A percentile compares a stretch with the other conserved stretches of the same genome.
phyloP scores from a whole-genome alignment of 64 coral and sea anemone genomes.

The Astreopora myriophthalma region DNA sequence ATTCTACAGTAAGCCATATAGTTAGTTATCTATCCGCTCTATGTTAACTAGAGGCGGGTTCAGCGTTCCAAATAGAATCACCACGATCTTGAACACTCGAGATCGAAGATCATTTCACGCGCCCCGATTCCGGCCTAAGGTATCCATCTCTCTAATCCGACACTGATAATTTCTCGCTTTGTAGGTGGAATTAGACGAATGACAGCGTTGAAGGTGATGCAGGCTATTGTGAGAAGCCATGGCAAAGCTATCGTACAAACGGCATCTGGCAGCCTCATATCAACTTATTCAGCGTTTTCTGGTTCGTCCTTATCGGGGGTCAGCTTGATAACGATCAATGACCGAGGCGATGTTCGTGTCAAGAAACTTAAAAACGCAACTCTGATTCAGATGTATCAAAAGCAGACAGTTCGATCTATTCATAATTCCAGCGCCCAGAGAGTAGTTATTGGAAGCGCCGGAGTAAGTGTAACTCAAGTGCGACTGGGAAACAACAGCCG shows the following conservation, averaged over 20 bases:
- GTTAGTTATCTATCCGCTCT: too few relatives aligned
- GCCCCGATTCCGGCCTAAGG: too few relatives aligned
- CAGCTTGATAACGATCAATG: conserved; percentile 49
- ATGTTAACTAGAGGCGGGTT: too few relatives aligned
- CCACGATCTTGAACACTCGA: too few relatives aligned
- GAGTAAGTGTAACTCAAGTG: conserved; percentile 15
- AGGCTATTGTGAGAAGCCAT: conserved; percentile 57
- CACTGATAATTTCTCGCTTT: background rate
- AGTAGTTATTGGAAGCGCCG: conserved; percentile 18
- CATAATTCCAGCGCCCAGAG: background rate
- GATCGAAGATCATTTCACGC: too few relatives aligned
- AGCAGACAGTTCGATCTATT: conserved; percentile 11
- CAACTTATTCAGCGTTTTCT: background rate
- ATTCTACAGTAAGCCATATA: too few relatives aligned
- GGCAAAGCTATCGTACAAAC: conserved; percentile 67
- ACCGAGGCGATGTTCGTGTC: conserved; percentile 15
- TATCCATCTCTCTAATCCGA: background rate
- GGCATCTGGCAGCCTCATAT: conserved; percentile 37
- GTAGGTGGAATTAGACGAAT: conserved; percentile 6
- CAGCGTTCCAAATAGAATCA: too few relatives aligned
- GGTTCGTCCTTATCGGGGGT: conserved; percentile 24
- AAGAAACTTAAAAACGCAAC: conserved; percentile 33
- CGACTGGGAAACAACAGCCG: background rate
- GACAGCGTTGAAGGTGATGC: conserved; percentile 52
- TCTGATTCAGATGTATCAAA: conserved; percentile 13